These are phyloP conservation scores for Poecile montanus DNA, from an alignment of 2,797 vertebrate species.

Conservation along the genomic window DNA sequence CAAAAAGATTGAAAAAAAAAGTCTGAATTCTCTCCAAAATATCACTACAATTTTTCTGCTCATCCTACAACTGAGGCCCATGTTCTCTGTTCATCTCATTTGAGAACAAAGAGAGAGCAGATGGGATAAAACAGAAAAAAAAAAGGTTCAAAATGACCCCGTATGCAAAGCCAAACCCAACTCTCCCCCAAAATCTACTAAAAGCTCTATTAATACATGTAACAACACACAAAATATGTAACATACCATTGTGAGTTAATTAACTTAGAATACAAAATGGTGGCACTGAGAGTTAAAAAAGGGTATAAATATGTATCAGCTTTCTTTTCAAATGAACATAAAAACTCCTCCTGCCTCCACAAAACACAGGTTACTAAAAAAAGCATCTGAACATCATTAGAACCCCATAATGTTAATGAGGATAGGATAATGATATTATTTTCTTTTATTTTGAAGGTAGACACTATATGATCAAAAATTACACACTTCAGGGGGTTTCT, in stretches of 20 bases:
- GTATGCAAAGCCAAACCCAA: background rate
- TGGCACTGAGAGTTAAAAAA: constrained; percentile 67
- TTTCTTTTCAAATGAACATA: constrained; percentile 71
- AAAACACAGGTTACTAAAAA: constrained; percentile 67
- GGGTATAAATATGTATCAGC: constrained; percentile 79
- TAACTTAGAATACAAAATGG: constrained; percentile 57
- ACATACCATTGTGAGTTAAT: background rate
- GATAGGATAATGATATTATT: constrained; percentile 59
- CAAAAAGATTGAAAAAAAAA: background rate
- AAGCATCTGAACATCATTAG: constrained; percentile 62
- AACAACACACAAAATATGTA: background rate
- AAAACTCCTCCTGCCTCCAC: constrained; percentile 69
- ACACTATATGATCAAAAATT: constrained; percentile 64
- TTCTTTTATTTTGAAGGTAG: constrained; percentile 49
- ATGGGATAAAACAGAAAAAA: background rate
- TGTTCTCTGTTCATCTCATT: background rate
- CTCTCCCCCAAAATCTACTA: background rate
- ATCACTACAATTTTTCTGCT: background rate
- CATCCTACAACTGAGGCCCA: background rate
- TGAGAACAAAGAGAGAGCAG: constrained; percentile 20
- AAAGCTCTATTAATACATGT: background rate
- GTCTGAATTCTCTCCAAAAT: background rate
- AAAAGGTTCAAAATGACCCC: background rate
- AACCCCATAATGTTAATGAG: constrained; percentile 64
- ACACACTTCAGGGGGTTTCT: constrained; percentile 45